Conservation (phyloP, 2,888 invertebrate genomes). For the Agrochola lota region DNA sequence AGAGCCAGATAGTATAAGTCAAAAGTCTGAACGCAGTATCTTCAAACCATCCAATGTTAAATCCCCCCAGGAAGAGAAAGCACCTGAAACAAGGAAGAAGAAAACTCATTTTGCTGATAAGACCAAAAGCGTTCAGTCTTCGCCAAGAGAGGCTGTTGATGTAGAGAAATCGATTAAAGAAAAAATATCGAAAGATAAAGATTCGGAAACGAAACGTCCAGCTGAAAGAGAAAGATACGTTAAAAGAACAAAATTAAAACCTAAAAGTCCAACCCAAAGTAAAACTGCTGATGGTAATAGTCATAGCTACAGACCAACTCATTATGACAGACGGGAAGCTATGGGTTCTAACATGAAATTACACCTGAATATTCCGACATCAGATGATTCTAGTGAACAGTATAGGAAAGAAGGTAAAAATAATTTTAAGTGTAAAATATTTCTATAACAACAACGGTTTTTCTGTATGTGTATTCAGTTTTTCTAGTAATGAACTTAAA, state of each 20-base stretch:
- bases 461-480: background rate
- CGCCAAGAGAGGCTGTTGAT: slow-evolving; percentile 84
- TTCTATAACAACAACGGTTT: too few species aligned
- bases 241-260: slow-evolving; percentile 87
- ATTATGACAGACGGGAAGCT: slow-evolving; percentile 89
- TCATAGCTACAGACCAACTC: slow-evolving; percentile 81
- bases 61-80: slow-evolving; percentile 85
- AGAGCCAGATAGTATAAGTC: slow-evolving; percentile 77
- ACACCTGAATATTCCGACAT: slow-evolving; percentile 90
- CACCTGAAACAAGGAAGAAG: slow-evolving; percentile 82
- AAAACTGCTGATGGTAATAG: slow-evolving; percentile 79
- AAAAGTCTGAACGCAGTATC: slow-evolving; percentile 79
- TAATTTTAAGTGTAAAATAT: too few species aligned
- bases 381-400: slow-evolving; percentile 91
- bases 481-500: background rate
- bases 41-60: slow-evolving; percentile 79
- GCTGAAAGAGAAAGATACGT: slow-evolving; percentile 86
- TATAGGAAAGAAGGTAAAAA: slow-evolving; percentile 85
- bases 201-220: slow-evolving; percentile 82
- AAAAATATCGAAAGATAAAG: slow-evolving; percentile 83
- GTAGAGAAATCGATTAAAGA: slow-evolving; percentile 85
- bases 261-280: slow-evolving; percentile 87
- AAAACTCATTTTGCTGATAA: slow-evolving; percentile 88
- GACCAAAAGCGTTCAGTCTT: slow-evolving; percentile 84
- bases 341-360: slow-evolving; percentile 89